These are phyloP conservation scores for Dendrocopos noguchii DNA, from an alignment of 2,113 vertebrate species.

Conservation along the genomic window DNA sequence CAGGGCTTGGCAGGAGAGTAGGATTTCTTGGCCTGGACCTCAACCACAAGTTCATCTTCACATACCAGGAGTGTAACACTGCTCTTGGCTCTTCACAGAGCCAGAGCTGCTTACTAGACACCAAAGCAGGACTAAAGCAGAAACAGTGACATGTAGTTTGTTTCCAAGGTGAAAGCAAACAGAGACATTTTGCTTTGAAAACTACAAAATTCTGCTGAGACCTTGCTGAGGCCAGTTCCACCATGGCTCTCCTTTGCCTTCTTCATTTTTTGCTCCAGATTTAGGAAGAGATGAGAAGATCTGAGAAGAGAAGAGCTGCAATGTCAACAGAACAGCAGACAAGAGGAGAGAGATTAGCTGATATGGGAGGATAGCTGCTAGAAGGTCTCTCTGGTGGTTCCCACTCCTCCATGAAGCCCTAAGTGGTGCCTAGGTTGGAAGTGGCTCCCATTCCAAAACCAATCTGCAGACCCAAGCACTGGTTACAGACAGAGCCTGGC, in stretches of 20 bases:
- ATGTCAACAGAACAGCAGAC: background rate
- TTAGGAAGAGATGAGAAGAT: background rate
- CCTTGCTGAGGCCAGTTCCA: background rate
- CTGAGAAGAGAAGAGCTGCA: background rate
- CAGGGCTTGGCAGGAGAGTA: background rate
- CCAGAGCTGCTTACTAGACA: background rate
- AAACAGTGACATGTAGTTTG: background rate
- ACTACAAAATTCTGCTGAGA: background rate
- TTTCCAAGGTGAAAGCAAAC: background rate
- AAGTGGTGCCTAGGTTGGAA: background rate
- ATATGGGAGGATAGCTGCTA: background rate
- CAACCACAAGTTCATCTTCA: background rate
- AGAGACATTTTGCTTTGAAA: conserved; percentile 7
- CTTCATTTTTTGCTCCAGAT: background rate
- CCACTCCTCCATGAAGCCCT: background rate
- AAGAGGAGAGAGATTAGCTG: background rate
- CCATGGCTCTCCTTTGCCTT: background rate
- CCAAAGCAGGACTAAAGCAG: background rate
- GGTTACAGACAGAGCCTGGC: too few relatives aligned
- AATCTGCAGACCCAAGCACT: background rate
- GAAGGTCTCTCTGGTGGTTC: background rate
- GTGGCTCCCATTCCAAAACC: background rate
- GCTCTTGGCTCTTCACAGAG: background rate
- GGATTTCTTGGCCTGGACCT: conserved; percentile 40
- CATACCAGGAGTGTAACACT: background rate